Evolutionary conservation across 2,888 invertebrate genomes (phyloP).

Genomic region (Azorinus chamasolen): DNA sequence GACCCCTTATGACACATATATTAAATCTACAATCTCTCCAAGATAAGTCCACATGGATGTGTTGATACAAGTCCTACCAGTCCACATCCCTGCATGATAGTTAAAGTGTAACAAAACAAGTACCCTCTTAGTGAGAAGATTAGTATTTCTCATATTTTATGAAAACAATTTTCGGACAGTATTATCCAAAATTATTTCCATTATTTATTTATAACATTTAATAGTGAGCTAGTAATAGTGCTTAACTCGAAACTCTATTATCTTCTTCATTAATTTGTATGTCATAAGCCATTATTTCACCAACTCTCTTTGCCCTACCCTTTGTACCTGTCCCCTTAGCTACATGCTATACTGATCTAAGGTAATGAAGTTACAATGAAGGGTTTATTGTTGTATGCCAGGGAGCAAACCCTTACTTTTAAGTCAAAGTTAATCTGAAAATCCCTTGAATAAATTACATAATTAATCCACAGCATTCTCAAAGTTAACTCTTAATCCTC

Average conservation of each 20-base stretch:
- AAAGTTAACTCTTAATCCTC: conserved; percentile 28
- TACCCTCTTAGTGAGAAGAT: background rate
- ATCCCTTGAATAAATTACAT: conserved; percentile 40
- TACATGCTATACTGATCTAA: no score
- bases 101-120: background rate
- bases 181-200: conserved; percentile 4
- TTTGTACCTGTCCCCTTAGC: no score
- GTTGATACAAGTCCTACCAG: background rate
- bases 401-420: no score
- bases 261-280: no score
- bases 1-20: no score
- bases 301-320: no score
- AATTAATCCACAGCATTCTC: conserved; percentile 18
- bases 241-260: no score
- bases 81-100: background rate
- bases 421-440: background rate
- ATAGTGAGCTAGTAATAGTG: no score
- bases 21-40: background rate
- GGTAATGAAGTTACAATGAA: no score
- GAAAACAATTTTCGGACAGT: conserved; percentile 1
- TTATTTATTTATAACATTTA: no score
- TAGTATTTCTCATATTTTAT: conserved; percentile 10
- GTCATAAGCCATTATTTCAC: no score
- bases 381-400: no score
- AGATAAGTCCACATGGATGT: conserved; percentile 3